Conservation (phyloP, 2,113 vertebrate genomes). For the Lepisosteus oculatus region DNA sequence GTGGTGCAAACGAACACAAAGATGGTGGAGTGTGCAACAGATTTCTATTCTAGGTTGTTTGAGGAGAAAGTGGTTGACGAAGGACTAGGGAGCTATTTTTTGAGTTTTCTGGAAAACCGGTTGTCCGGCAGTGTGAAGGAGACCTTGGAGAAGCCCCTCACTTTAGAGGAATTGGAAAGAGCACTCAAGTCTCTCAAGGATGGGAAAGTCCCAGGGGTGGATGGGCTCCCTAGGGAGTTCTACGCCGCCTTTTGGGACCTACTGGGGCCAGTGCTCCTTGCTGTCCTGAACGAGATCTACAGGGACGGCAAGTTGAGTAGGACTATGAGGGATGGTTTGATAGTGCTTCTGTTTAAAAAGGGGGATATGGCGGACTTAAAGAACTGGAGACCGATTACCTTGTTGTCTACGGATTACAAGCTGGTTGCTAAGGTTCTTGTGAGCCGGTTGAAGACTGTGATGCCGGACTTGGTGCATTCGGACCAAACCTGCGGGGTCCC, state of each 20-base stretch:
- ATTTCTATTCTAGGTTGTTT: too few relatives aligned
- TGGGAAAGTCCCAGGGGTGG: not conserved
- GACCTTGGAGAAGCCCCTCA: too few relatives aligned
- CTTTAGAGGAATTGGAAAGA: too few relatives aligned
- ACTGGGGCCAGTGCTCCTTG: not conserved
- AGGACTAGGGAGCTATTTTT: too few relatives aligned
- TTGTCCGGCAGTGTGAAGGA: too few relatives aligned
- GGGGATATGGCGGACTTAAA: not conserved
- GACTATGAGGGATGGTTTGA: not conserved
- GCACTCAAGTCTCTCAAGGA: too few relatives aligned
- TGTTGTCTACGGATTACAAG: constrained; percentile 9
- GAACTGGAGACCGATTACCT: constrained; percentile 6
- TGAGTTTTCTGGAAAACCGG: too few relatives aligned
- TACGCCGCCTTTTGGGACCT: not conserved
- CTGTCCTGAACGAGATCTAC: not conserved
- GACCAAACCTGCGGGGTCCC: constrained; percentile 14
- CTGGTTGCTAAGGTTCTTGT: constrained; percentile 1
- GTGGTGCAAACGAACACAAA: too few relatives aligned
- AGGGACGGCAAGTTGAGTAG: not conserved
- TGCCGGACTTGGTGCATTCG: not conserved
- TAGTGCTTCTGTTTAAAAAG: not conserved
- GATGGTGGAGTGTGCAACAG: too few relatives aligned
- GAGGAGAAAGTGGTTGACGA: too few relatives aligned
- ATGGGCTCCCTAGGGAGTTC: not conserved
- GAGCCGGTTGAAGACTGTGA: not conserved